phyloP scores from a whole-genome alignment of 2,888 invertebrate genomes.

The Dione vanillae region DNA sequence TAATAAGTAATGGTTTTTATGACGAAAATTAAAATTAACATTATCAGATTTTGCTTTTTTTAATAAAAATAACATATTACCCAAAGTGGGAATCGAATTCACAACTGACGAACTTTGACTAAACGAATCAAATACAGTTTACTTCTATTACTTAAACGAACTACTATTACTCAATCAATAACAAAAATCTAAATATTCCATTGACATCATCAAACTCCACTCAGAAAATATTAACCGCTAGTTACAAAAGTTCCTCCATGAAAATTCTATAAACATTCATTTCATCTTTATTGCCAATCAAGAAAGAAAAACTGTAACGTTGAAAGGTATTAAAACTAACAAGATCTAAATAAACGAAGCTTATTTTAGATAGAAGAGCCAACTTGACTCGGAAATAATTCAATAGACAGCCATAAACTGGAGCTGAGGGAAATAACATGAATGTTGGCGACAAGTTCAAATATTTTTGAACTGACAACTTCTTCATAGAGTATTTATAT shows the following conservation, averaged over 20 bases:
- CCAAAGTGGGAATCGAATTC: too few relatives aligned
- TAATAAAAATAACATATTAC: too few relatives aligned
- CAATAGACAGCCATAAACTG: slow-evolving; percentile 74
- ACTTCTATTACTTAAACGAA: too few relatives aligned
- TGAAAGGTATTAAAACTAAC: slow-evolving; percentile 50
- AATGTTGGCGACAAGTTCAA: slow-evolving; percentile 54
- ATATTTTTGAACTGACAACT: slow-evolving; percentile 19
- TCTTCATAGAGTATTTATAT: not conserved
- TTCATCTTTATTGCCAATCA: slow-evolving; percentile 29
- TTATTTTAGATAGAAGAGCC: slow-evolving; percentile 68
- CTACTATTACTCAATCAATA: too few relatives aligned
- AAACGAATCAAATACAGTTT: too few relatives aligned
- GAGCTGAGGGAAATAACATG: slow-evolving; percentile 72
- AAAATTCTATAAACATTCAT: not conserved
- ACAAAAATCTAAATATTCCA: not conserved
- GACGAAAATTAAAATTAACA: too few relatives aligned
- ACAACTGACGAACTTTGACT: too few relatives aligned
- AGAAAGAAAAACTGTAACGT: slow-evolving; percentile 36
- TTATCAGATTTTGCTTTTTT: too few relatives aligned
- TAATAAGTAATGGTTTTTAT: too few relatives aligned
- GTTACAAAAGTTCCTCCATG: not conserved
- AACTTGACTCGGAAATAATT: slow-evolving; percentile 74
- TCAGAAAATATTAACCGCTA: not conserved
- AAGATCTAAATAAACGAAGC: slow-evolving; percentile 55
- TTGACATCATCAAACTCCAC: not conserved